phyloP scores from a whole-genome alignment of 2,113 vertebrate species.

The Apeltes quadracus region DNA sequence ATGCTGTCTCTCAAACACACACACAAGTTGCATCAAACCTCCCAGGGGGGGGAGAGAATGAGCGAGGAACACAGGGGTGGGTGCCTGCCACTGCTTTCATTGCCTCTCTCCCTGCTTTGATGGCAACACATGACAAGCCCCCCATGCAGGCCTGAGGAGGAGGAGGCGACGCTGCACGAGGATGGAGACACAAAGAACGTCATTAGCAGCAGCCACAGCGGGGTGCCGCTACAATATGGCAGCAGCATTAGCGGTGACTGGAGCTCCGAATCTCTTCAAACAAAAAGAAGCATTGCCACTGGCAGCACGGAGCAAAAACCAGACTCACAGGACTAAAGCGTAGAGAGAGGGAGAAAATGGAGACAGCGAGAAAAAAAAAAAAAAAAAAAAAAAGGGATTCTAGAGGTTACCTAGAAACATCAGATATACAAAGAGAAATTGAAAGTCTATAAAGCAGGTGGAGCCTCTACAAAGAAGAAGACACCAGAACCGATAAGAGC shows the following conservation, averaged over 20 bases:
- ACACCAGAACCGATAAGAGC: background rate
- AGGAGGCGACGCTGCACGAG: constrained; percentile 44
- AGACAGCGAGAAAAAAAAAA: background rate
- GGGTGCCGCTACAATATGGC: constrained; percentile 70
- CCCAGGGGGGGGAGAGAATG: constrained; percentile 27
- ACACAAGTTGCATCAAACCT: constrained; percentile 38
- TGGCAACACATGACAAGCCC: constrained; percentile 62
- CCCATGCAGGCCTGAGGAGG: constrained; percentile 61
- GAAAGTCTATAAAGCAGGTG: background rate
- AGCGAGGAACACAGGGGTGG: constrained; percentile 1
- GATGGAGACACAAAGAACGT: constrained; percentile 69
- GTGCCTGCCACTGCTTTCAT: constrained; percentile 48
- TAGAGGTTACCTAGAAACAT: constrained; percentile 35
- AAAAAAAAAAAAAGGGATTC: constrained; percentile 31
- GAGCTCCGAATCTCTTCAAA: constrained; percentile 61
- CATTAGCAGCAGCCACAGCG: constrained; percentile 66
- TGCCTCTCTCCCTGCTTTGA: constrained; percentile 47
- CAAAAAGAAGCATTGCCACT: constrained; percentile 65
- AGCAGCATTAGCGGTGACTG: constrained; percentile 64
- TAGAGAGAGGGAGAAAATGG: background rate
- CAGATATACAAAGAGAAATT: constrained; percentile 34
- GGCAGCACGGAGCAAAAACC: constrained; percentile 43
- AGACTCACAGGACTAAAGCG: constrained; percentile 25
- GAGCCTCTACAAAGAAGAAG: constrained; percentile 3
- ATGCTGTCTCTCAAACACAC: constrained; percentile 19